Conservation (phyloP, 2,888 invertebrate species). For the Agriotes lineatus region DNA sequence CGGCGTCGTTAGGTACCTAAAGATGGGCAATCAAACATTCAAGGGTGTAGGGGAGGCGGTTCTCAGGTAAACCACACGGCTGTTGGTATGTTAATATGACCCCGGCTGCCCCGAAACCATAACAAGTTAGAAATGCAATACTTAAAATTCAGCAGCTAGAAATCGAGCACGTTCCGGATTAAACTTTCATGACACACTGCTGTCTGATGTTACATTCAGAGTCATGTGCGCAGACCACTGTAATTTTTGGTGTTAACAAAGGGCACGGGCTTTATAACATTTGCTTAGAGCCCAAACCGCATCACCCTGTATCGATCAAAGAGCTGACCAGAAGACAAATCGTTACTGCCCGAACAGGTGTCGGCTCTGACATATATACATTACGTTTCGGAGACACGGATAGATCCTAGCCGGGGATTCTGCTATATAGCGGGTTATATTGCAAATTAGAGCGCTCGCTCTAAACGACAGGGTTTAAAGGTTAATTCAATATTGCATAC, state of each 20-base stretch:
- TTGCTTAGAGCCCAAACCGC: conserved; percentile 12
- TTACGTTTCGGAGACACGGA: conserved; percentile 10
- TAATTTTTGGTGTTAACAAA: conserved; percentile 14
- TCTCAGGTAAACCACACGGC: neutral
- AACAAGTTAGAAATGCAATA: neutral
- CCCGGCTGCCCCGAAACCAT: neutral
- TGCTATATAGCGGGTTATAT: conserved; percentile 14
- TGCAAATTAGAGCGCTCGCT: too few species aligned
- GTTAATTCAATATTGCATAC: too few species aligned
- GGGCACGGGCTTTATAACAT: neutral
- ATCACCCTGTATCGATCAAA: conserved; percentile 27
- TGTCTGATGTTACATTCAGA: neutral
- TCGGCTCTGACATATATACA: conserved; percentile 25
- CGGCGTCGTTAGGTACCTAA: too few species aligned
- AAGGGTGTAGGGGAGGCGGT: too few species aligned
- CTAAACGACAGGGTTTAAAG: too few species aligned
- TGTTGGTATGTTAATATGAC: neutral
- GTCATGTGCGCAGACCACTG: too few species aligned
- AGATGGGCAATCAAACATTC: too few species aligned
- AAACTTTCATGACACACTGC: neutral
- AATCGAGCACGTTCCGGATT: neutral
- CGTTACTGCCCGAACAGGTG: conserved; percentile 31
- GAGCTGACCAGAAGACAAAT: conserved; percentile 33
- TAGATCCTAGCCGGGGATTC: conserved; percentile 13
- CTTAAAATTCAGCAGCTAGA: neutral